Evolutionary conservation across 1,140 invertebrate species (phyloP), one percentile per base, ranked within the genome.

Genomic region (Colletes latitarsis): DNA sequence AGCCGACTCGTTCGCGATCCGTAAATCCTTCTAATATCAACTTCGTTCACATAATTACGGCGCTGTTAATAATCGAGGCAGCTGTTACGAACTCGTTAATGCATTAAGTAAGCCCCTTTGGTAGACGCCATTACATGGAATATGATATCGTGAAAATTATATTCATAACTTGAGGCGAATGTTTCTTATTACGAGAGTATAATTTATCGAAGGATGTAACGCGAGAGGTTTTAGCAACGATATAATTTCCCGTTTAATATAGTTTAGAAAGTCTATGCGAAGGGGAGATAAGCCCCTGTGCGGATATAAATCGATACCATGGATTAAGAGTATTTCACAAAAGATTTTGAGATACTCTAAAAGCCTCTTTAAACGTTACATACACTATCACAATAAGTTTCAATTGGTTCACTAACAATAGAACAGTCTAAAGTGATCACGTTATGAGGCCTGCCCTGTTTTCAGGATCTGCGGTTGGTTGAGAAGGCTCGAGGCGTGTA

Each of bases 31-130:
- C 19, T 71, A 46, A 58, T 58, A 71, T 6, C 55, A 71, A 71
- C 69, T 71, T 58, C 39, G 41, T 58, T 71, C 41, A 58, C 43
- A 21, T 46, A 58, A 30, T 71, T 71, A 58, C 55, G 30, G 15
- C 15, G 4, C 53, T 41, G 68, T 55, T 70, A 70, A 70, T 70
- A 70, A 57, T 70, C 41, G 57, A 46, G 70, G 55, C 55, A 72
- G 70, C 14, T 62, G 70, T 72, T 60, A 46, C 55, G 43, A 62
- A 62, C 41, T 58, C 71, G 58, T 73, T 73, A 46, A 62, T 73
- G 57, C 57, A 30, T 49, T 62, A 43, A 21, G 43, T 52, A 14
- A 8, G 10, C 0, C 57, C 19, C 41, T 60, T 62, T 49, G 57
- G 43, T 55, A 39, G n/a, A 21, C 15, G 43, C 43, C 70, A 17